Evolutionary conservation across 1,140 invertebrate genomes (phyloP).

Genomic region (Scaptodrosophila lebanonensis): DNA sequence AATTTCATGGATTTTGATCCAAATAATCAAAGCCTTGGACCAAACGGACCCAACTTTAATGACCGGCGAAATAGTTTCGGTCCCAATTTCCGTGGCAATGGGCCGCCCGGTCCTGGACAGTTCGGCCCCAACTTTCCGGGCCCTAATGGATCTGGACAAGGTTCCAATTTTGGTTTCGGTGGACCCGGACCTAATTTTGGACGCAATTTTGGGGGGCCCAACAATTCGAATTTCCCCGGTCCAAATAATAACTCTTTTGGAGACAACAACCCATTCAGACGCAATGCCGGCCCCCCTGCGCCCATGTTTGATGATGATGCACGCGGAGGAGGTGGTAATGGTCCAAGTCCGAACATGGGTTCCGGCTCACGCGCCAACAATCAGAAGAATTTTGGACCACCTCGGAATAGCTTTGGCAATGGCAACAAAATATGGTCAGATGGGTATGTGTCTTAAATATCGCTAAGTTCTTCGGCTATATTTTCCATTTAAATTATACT

Average conservation of each 20-base stretch:
- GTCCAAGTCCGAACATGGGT: slow-evolving; percentile 10
- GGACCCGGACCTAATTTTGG: slow-evolving; percentile 7
- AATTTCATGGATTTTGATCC: slow-evolving; percentile 39
- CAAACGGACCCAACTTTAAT: slow-evolving; percentile 27
- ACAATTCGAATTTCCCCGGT: slow-evolving; percentile 19
- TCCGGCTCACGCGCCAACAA: neutral
- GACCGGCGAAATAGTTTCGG: slow-evolving; percentile 26
- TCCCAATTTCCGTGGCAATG: slow-evolving; percentile 39
- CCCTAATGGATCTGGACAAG: slow-evolving; percentile 23
- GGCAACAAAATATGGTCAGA: slow-evolving; percentile 42
- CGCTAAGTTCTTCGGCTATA: neutral
- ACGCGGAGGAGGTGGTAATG: slow-evolving; percentile 26
- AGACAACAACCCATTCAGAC: slow-evolving; percentile 58
- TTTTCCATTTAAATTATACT: too few species aligned
- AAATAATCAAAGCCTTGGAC: slow-evolving; percentile 29
- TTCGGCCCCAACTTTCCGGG: slow-evolving; percentile 12
- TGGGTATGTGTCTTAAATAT: slow-evolving; percentile 46
- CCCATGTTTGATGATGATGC: slow-evolving; percentile 39
- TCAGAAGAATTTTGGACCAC: slow-evolving; percentile 6
- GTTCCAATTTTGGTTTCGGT: neutral
- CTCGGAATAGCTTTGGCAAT: slow-evolving; percentile 31
- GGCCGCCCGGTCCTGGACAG: slow-evolving; percentile 10
- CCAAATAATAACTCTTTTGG: slow-evolving; percentile 24
- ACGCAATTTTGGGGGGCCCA: slow-evolving; percentile 2
- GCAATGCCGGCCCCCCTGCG: slow-evolving; percentile 24